Evolutionary conservation across 2,888 invertebrate species (phyloP).

Genomic region (Pterobdella sp.): DNA sequence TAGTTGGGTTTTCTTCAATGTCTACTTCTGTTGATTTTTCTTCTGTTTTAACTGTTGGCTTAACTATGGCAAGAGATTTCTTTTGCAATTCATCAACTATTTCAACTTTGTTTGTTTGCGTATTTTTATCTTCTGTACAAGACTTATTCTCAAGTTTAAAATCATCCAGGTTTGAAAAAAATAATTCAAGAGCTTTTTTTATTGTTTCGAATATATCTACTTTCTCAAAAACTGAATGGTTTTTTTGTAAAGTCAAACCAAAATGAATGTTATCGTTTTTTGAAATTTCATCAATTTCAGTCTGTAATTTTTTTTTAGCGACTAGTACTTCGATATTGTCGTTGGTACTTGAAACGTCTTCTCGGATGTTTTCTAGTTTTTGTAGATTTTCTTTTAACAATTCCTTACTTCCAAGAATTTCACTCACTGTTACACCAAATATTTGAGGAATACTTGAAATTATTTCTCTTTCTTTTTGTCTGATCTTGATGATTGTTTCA

Average conservation of each 20-base stretch:
- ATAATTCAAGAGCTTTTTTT: not conserved
- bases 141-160: not conserved
- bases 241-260: slow-evolving; percentile 40
- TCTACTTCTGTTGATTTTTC: slow-evolving; percentile 6
- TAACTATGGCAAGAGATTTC: slow-evolving; percentile 11
- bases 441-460: slow-evolving; percentile 44
- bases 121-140: too few relatives aligned
- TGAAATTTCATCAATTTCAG: slow-evolving; percentile 44
- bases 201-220: not conserved
- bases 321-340: slow-evolving; percentile 48
- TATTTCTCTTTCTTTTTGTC: slow-evolving; percentile 43
- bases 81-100: not conserved
- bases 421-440: slow-evolving; percentile 43
- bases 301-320: slow-evolving; percentile 47
- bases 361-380: slow-evolving; percentile 44
- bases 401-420: slow-evolving; percentile 44
- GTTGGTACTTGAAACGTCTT: slow-evolving; percentile 46
- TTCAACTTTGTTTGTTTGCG: slow-evolving; percentile 6
- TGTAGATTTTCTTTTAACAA: slow-evolving; percentile 40
- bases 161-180: not conserved
- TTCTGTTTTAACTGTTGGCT: slow-evolving; percentile 5
- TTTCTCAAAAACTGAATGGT: slow-evolving; percentile 40
- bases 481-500: slow-evolving; percentile 41
- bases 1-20: not conserved
- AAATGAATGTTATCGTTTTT: slow-evolving; percentile 40